Conservation (phyloP, 1,140 invertebrate species). For the Vanessa tameamea region DNA sequence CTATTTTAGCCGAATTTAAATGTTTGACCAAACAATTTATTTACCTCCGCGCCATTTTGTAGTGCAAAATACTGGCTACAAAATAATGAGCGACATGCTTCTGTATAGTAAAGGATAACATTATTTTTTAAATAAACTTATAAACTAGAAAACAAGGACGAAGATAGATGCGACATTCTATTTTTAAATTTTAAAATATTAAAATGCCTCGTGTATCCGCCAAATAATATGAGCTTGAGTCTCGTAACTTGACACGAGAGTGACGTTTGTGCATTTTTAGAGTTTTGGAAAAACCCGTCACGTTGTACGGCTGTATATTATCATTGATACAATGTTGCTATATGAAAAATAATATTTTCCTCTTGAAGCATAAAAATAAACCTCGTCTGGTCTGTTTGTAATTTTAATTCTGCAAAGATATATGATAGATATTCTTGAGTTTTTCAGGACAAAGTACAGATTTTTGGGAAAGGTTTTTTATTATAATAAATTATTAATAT, state of each 20-base stretch:
- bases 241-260: constrained; percentile 3
- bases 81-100: no score
- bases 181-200: constrained; percentile 9
- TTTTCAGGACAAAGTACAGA: no score
- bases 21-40: no score
- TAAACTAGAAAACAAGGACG: not conserved
- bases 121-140: constrained; percentile 2
- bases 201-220: not conserved
- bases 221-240: not conserved
- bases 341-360: not conserved
- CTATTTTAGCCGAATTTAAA: no score
- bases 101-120: not conserved
- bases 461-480: no score
- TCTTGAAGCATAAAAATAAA: no score
- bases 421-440: no score
- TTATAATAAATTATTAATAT: no score
- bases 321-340: not conserved
- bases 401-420: no score
- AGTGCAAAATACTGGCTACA: no score
- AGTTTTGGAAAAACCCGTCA: not conserved
- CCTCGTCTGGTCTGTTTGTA: no score
- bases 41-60: no score
- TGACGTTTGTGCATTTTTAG: constrained; percentile 1
- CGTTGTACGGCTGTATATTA: not conserved
- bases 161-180: not conserved